Evolutionary conservation across 2,888 invertebrate genomes (phyloP), one percentile per base, ranked within the genome.

Genomic region (Minunthozetes semirufus): DNA sequence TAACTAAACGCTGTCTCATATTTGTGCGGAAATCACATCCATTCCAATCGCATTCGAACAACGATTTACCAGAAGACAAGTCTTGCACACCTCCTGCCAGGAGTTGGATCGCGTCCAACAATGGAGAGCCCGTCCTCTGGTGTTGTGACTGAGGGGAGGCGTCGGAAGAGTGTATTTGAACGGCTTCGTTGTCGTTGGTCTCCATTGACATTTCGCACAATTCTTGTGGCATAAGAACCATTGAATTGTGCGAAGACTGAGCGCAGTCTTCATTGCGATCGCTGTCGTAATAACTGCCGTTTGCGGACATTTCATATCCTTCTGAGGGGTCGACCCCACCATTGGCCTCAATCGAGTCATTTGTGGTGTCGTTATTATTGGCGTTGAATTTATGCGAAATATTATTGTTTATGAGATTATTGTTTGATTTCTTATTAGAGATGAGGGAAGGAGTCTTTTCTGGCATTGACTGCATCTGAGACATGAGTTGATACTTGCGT

Each of bases 161-260:
- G 29, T 38, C 19, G n/a, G 66, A 17, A 11, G 33, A 38, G 3
- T 29, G 33, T n/a, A 66, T 66, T 1, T 33, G 3, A 19, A 66
- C 33, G 27, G 19, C 29, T 22, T 66, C 66, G 66, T 66, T 66
- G 19, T 66, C 66, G 66, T 66, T 66, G 53, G 73, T 74, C 48
- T 74, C 74, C 74, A 74, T 74, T 17, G 74, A 74, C 46, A 74
- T 70, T 46, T 74, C 74, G 27, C 74, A 74, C 25, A 74, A 22
- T 22, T 74, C 74, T 25, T 38, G 38, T 33, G 74, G 74, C 42
- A 70, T 74, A n/a, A 74, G 38, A 17, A 74, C 59, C 22, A 72
- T 19, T 5, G 56, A 42, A 17, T 73, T 73, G n/a, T 46, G 33
- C 8, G 50, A 56, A 56, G 46, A 56, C 33, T 73, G 53, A n/a